Conservation (phyloP, 2,797 vertebrate genomes). For the Pangasius mekongensis region DNA sequence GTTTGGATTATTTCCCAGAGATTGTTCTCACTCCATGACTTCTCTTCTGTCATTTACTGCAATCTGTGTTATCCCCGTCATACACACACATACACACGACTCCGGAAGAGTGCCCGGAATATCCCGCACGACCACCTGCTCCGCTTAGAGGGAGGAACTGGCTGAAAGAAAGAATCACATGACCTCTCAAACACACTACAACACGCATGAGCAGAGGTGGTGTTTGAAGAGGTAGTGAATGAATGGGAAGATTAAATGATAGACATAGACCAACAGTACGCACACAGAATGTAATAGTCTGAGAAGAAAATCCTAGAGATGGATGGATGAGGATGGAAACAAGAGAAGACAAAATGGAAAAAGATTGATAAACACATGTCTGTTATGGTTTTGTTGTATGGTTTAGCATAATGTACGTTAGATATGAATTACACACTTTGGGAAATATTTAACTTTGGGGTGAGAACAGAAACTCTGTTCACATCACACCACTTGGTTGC, state of each 20-base stretch:
- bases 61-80: constrained; percentile 19
- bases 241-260: neutral
- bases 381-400: neutral
- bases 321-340: neutral
- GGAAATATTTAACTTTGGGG: neutral
- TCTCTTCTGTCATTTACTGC: constrained; percentile 18
- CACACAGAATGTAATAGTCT: neutral
- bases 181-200: constrained; percentile 37
- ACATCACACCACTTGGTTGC: neutral
- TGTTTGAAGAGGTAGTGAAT: neutral
- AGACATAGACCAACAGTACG: neutral
- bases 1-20: constrained; percentile 33
- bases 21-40: constrained; percentile 34
- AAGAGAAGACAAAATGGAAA: neutral
- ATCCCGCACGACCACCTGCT: constrained; percentile 34
- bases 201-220: neutral
- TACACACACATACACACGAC: constrained; percentile 11
- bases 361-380: neutral
- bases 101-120: constrained; percentile 35
- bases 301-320: neutral
- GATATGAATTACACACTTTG: neutral
- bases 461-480: neutral
- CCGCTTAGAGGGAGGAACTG: neutral
- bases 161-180: constrained; percentile 1
- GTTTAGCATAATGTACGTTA: neutral